A percentile compares a stretch with the other conserved stretches of the same genome.
phyloP scores from a whole-genome alignment of 2,113 vertebrate species.

The Catharus minimus region DNA sequence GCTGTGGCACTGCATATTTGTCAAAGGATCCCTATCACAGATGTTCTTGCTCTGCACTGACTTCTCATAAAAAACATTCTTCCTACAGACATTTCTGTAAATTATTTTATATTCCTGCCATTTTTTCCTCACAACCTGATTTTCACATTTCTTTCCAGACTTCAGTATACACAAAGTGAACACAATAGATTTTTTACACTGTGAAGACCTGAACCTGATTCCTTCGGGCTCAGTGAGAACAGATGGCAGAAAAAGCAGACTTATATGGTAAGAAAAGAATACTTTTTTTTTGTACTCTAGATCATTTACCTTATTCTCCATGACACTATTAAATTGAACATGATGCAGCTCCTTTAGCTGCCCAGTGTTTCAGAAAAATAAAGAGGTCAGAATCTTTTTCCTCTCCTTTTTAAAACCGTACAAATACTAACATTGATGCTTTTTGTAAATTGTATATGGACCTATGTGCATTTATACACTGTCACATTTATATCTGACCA shows the following conservation, averaged over 20 bases:
- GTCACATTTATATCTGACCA: neutral
- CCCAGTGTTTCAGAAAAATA: neutral
- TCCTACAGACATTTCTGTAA: neutral
- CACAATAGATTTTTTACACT: neutral
- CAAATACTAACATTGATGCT: neutral
- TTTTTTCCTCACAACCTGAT: neutral
- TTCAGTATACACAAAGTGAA: neutral
- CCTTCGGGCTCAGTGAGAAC: neutral
- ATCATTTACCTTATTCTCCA: neutral
- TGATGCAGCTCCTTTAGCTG: neutral
- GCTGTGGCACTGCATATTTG: slow-evolving; percentile 34
- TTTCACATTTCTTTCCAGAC: neutral
- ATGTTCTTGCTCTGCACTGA: slow-evolving; percentile 31
- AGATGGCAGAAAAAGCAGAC: neutral
- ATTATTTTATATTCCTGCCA: neutral
- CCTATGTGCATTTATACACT: neutral
- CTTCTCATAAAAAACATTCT: neutral
- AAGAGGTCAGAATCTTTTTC: neutral
- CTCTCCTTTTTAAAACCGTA: neutral
- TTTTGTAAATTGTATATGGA: neutral
- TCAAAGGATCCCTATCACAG: slow-evolving; percentile 49
- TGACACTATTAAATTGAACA: neutral
- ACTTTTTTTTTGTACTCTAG: neutral
- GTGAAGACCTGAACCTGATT: neutral
- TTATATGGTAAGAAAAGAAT: neutral